Evolutionary conservation across 1,140 invertebrate genomes (phyloP).

Genomic region (Euura lappo): DNA sequence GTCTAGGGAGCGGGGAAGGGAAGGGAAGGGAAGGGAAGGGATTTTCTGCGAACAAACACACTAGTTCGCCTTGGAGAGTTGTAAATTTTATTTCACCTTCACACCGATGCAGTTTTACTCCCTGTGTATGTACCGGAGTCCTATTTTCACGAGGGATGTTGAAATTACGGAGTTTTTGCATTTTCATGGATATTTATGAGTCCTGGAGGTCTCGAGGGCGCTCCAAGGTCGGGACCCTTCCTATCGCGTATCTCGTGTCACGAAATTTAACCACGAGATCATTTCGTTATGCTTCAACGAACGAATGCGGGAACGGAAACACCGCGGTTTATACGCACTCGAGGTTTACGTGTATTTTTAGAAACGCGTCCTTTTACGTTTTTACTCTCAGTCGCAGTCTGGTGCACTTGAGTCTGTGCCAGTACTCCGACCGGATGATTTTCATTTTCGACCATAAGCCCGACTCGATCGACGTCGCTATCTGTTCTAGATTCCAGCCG

Average conservation of each 20-base stretch:
- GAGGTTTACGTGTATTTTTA: neutral
- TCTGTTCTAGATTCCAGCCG: too few species aligned
- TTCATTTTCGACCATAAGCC: neutral
- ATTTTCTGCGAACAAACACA: too few species aligned
- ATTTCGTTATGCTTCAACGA: too few species aligned
- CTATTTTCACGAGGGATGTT: neutral
- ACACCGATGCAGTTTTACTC: neutral
- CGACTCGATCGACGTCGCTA: too few species aligned
- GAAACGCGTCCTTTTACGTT: neutral
- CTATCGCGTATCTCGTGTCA: neutral
- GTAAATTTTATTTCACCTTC: neutral
- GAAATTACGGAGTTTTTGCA: neutral
- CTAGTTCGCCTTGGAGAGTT: neutral
- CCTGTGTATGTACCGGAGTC: neutral
- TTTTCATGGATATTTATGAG: slow-evolving; percentile 2
- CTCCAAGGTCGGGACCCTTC: neutral
- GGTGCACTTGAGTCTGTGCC: neutral
- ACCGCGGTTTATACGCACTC: neutral
- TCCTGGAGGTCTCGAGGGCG: too few species aligned
- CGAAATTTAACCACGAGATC: too few species aligned
- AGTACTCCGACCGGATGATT: neutral
- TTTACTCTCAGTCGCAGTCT: neutral
- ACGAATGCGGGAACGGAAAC: neutral
- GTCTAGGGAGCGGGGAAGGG: too few species aligned
- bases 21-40: too few species aligned